Conservation (phyloP, 37 sponge, comb jelly and placozoan genomes). For the Haliclona indistincta region DNA sequence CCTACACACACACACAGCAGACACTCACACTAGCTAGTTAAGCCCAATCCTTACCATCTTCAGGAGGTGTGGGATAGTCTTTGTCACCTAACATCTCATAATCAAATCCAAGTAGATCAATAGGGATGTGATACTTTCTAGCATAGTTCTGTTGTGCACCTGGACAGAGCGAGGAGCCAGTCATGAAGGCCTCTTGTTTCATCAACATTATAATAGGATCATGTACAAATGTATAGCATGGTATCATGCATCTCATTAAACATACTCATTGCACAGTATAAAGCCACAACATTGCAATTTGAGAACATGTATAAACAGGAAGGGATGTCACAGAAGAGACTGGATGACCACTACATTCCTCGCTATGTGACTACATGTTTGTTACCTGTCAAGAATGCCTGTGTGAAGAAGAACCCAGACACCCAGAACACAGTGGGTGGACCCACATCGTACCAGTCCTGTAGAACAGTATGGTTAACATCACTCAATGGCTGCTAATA, state of each 20-base stretch:
- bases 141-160: constrained; percentile 99
- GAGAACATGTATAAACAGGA: too few relatives aligned
- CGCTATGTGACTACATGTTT: too few relatives aligned
- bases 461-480: background rate
- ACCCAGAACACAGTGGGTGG: constrained; percentile 96
- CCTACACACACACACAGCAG: constrained; percentile 30
- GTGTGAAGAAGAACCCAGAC: constrained; percentile 99
- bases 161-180: constrained; percentile 9
- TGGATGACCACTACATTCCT: too few relatives aligned
- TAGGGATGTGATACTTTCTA: constrained; percentile 95
- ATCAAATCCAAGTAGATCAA: constrained; percentile 96
- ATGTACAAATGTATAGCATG: too few relatives aligned
- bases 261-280: too few relatives aligned
- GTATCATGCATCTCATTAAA: too few relatives aligned
- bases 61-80: constrained; percentile 82
- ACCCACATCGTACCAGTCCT: constrained; percentile 98
- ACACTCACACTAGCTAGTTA: background rate
- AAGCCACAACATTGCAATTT: too few relatives aligned
- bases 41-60: constrained; percentile 80
- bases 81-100: constrained; percentile 93
- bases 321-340: too few relatives aligned
- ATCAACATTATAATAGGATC: background rate
- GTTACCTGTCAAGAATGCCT: constrained; percentile 98
- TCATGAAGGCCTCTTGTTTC: background rate
- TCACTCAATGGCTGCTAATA: background rate